phyloP scores from a whole-genome alignment of 2,888 invertebrate genomes.

The Hypomecis atomaria region DNA sequence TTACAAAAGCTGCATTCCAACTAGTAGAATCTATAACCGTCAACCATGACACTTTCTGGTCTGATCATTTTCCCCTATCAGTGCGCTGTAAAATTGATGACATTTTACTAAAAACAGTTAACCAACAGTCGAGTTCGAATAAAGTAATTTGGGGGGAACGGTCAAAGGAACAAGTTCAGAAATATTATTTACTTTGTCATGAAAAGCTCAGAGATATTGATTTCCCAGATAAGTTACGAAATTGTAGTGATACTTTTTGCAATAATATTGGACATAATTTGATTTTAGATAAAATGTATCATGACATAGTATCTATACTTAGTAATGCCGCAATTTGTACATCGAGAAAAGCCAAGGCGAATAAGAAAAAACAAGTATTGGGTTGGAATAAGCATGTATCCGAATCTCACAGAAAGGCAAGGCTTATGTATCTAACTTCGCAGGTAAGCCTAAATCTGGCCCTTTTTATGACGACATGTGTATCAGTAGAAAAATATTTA shows the following conservation, averaged over 20 bases:
- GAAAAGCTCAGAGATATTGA: neutral
- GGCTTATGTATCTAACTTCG: neutral
- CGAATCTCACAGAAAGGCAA: neutral
- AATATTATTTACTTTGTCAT: neutral
- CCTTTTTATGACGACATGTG: neutral
- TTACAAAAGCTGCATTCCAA: neutral
- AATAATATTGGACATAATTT: neutral
- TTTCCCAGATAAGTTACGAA: neutral
- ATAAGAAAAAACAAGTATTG: neutral
- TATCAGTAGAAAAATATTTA: neutral
- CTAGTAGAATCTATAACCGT: neutral
- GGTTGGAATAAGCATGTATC: constrained; percentile 1
- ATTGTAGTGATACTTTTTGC: neutral
- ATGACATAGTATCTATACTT: neutral
- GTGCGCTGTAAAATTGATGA: neutral
- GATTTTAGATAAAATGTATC: neutral
- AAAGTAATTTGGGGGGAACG: neutral
- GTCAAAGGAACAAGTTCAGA: neutral
- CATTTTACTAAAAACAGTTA: neutral
- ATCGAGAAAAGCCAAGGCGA: neutral
- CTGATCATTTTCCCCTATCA: neutral
- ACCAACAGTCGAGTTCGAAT: neutral
- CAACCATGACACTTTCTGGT: neutral
- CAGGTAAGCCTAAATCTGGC: neutral
- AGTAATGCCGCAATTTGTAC: neutral